phyloP scores from a whole-genome alignment of 2,888 invertebrate species.

The Chaetogeoica ovagalla region DNA sequence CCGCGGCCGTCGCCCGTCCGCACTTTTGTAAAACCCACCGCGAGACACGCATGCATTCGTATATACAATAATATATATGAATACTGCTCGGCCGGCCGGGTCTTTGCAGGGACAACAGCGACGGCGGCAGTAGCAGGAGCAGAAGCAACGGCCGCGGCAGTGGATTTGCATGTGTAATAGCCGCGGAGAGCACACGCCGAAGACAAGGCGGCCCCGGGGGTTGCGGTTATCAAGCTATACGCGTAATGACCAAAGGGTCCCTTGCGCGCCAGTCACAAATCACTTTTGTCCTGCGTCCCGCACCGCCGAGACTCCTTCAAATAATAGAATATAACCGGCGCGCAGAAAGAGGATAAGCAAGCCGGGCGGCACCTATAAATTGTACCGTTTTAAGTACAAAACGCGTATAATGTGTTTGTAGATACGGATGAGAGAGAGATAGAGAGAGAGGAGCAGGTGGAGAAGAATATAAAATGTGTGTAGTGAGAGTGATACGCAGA shows the following conservation, averaged over 20 bases:
- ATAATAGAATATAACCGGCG: constrained; percentile 52
- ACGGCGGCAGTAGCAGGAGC: no score
- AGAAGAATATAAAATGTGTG: neutral
- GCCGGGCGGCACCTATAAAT: constrained; percentile 50
- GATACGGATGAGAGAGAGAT: neutral
- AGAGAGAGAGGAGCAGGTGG: neutral
- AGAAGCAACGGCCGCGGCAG: no score
- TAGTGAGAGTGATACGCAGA: neutral
- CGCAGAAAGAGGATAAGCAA: constrained; percentile 45
- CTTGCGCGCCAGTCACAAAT: constrained; percentile 52
- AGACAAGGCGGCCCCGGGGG: constrained; percentile 51
- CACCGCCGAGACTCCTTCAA: constrained; percentile 38
- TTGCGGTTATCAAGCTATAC: constrained; percentile 50
- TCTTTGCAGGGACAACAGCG: neutral
- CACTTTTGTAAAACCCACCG: constrained; percentile 51
- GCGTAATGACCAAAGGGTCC: constrained; percentile 49
- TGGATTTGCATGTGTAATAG: constrained; percentile 52
- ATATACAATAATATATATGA: constrained; percentile 18
- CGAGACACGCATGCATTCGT: constrained; percentile 4
- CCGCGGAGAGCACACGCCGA: constrained; percentile 33
- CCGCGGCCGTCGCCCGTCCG: constrained; percentile 16
- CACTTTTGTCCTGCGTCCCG: constrained; percentile 49
- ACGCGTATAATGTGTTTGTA: constrained; percentile 49
- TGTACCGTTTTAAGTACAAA: constrained; percentile 53
- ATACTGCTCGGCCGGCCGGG: neutral